Evolutionary conservation across 2,113 vertebrate genomes (phyloP).

Genomic region (Ciconia stormi): DNA sequence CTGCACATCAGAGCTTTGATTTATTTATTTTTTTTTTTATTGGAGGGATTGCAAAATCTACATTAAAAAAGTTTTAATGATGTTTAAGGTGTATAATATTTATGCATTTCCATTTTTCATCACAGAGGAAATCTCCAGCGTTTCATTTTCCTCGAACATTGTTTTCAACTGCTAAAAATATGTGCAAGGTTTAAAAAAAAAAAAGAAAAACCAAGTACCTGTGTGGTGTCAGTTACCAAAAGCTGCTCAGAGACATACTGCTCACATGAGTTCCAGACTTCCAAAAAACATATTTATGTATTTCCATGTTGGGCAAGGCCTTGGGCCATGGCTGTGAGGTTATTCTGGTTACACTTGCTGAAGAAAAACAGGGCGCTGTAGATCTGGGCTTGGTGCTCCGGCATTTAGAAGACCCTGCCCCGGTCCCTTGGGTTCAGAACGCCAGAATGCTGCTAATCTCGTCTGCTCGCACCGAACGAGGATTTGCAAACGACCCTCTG

Average conservation of each 20-base stretch:
- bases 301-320: not conserved
- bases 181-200: not conserved
- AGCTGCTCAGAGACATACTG: not conserved
- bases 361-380: not conserved
- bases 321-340: not conserved
- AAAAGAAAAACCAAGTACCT: not conserved
- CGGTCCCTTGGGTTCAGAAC: not conserved
- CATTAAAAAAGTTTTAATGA: not conserved
- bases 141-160: not conserved
- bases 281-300: not conserved
- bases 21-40: not conserved
- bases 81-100: not conserved
- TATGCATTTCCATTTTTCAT: not conserved
- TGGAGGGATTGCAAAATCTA: not conserved
- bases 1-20: not conserved
- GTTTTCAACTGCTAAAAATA: not conserved
- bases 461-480: not conserved
- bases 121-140: not conserved
- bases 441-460: not conserved
- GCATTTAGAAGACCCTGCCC: not conserved
- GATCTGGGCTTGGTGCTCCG: not conserved
- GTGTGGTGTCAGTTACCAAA: not conserved
- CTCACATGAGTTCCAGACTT: not conserved
- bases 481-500: not conserved
- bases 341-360: not conserved